phyloP scores from a whole-genome alignment of 2,797 vertebrate genomes.

The Cynopterus sphinx region DNA sequence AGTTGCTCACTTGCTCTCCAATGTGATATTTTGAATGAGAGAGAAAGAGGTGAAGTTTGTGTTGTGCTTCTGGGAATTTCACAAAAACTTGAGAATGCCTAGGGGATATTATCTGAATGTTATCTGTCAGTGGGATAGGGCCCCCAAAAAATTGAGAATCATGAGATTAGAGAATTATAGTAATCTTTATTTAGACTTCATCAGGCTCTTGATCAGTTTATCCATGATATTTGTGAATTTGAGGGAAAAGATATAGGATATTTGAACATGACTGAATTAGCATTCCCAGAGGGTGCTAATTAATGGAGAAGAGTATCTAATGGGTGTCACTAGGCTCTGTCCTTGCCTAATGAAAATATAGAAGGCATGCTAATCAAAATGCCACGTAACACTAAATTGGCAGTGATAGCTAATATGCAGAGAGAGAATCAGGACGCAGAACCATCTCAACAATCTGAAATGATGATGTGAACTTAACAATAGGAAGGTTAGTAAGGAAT shows the following conservation, averaged over 20 bases:
- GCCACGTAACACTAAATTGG: constrained; percentile 33
- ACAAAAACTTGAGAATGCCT: neutral
- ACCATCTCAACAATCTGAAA: neutral
- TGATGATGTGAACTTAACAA: neutral
- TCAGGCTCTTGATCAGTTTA: neutral
- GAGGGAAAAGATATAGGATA: neutral
- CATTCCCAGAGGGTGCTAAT: neutral
- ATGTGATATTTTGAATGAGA: neutral
- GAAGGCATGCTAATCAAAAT: neutral
- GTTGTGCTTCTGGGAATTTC: neutral
- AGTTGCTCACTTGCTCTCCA: neutral
- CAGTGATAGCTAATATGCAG: neutral
- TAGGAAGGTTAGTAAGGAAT: neutral
- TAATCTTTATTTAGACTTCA: constrained; percentile 6
- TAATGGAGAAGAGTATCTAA: neutral
- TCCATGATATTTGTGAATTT: neutral
- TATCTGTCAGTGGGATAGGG: neutral
- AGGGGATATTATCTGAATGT: neutral
- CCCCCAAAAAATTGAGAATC: neutral
- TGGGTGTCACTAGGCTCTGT: neutral
- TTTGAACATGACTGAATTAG: constrained; percentile 37
- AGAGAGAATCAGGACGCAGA: neutral
- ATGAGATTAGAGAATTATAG: neutral
- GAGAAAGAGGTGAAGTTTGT: neutral
- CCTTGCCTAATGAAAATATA: constrained; percentile 37